phyloP scores from a whole-genome alignment of 2,888 invertebrate species.

The Phytoseiulus persimilis region DNA sequence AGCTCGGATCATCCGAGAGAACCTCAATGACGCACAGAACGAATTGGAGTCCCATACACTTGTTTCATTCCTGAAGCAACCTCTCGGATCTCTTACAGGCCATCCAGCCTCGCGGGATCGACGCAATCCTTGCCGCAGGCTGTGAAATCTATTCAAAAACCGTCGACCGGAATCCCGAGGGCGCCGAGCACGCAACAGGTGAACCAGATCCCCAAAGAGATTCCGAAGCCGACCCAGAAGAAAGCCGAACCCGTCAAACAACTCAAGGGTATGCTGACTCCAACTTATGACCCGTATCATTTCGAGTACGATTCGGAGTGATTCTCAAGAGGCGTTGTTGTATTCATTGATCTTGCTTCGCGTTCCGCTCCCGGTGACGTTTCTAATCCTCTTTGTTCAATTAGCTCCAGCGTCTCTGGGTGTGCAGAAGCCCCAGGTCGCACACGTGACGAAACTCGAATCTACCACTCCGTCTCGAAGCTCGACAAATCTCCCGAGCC shows the following conservation, averaged over 20 bases:
- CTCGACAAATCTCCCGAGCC: not conserved
- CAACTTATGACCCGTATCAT: no score
- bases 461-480: not conserved
- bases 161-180: not conserved
- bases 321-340: no score
- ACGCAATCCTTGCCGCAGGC: slow-evolving; percentile 24
- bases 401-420: slow-evolving; percentile 1
- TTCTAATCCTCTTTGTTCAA: no score
- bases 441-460: slow-evolving; percentile 29
- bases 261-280: not conserved
- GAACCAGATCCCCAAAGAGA: slow-evolving; percentile 26
- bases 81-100: not conserved
- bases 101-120: slow-evolving; percentile 26
- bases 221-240: slow-evolving; percentile 15
- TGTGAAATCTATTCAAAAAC: slow-evolving; percentile 22
- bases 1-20: no score
- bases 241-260: slow-evolving; percentile 10
- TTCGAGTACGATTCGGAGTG: no score
- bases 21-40: no score
- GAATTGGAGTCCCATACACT: no score
- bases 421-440: slow-evolving; percentile 21
- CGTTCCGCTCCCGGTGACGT: no score
- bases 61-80: no score
- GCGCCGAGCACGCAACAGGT: slow-evolving; percentile 29
- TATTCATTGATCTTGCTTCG: no score